phyloP scores from a whole-genome alignment of 2,797 vertebrate genomes.

The Peromyscus aztecus region DNA sequence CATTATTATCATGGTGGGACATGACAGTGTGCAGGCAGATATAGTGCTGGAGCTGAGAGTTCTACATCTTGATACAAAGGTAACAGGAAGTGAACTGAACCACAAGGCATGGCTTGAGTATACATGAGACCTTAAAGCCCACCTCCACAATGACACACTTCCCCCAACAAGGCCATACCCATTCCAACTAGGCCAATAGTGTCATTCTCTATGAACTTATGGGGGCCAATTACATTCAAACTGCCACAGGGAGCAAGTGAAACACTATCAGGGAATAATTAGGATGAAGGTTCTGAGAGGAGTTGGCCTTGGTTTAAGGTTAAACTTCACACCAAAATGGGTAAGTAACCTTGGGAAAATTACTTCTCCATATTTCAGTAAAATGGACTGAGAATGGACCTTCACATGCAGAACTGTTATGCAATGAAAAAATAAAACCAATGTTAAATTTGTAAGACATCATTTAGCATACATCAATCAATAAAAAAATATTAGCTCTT shows the following conservation, averaged over 20 bases:
- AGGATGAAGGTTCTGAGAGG: neutral
- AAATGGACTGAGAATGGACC: neutral
- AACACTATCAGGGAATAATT: neutral
- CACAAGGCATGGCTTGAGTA: no score
- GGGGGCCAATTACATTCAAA: no score
- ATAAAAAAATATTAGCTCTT: neutral
- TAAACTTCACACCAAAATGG: neutral
- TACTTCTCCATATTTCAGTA: neutral
- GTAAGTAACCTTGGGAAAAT: neutral
- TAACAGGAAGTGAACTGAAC: no score
- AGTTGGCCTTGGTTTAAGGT: slow-evolving; percentile 9
- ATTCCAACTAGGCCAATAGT: no score
- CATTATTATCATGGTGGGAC: no score
- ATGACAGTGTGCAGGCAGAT: no score
- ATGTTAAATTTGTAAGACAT: neutral
- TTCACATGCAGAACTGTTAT: neutral
- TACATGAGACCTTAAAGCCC: no score
- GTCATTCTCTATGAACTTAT: no score
- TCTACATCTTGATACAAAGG: no score
- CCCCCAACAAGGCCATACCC: no score
- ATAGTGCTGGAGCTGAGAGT: no score
- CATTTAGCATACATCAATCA: neutral
- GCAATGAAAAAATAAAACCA: slow-evolving; percentile 15
- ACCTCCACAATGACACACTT: no score
- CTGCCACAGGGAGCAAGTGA: neutral